Evolutionary conservation across 2,113 vertebrate species (phyloP), one percentile per base, ranked within the genome.

Genomic region (Amazona vittata): DNA sequence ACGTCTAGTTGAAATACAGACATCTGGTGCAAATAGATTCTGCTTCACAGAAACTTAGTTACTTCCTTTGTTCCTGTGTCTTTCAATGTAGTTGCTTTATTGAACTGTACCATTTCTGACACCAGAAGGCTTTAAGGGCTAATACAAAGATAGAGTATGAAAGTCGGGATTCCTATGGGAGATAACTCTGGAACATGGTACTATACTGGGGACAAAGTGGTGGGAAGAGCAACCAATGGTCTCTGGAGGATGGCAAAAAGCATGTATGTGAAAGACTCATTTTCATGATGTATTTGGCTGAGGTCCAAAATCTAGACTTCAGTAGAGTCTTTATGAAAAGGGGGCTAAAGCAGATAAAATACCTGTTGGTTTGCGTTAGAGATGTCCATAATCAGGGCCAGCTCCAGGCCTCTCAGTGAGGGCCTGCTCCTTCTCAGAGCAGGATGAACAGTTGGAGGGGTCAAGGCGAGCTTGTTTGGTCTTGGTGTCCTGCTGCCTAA

Each of bases 1-100:
- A 22, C 8, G 29, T 59, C 43, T 62, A 77, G 46, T 2, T 95
- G 64, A 92, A 89, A 59, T 35, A 76, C 25, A 13, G 41, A 55
- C 53, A 65, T 89, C 43, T 89, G 11, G 37, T 81, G 49, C 76
- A 94, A 95, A 94, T 69, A 69, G 59, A 63, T 94, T 91, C 89
- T 4, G 7, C 70, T 94, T 95, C 64, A 93, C 29, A 91, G 89
- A 83, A 91, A 86, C 31, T 14, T 83, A 96, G 93, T 90, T 96
- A 63, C 86, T 95, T 80, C 60, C 74, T 81, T 78, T 92, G 82
- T 95, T 96, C 63, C 25, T 86, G 43, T 95, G 64, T 96, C 79
- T 89, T 96, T 93, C 86, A 95, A 28, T 78, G 64, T 86, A 96
- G 96, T 90, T 92, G 77, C 44, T 25, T 93, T 97, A 94, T 92